Base-by-base conservation (phyloP, 1,140 invertebrate species). In the Ooceraea biroi region DNA sequence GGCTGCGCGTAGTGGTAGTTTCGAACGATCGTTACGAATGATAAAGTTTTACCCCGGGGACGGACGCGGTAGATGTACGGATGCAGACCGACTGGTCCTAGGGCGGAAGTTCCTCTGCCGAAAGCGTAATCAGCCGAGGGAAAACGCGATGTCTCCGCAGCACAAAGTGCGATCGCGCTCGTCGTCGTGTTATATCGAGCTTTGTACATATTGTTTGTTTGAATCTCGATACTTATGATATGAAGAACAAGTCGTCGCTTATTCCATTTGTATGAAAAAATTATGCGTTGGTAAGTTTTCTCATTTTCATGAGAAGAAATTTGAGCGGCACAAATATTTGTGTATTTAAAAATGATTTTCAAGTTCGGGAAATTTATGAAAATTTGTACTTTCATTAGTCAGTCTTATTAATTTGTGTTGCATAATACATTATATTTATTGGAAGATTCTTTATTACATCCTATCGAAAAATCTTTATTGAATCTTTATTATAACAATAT, bases 31-130 rank as follows among this genome's bases (percentile, higher is more conserved):
- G 80, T 85, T 82, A 71, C 77, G 68, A 66, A 50, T 73, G 78
- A 83, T 83, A 82, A 83, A 83, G 66, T 85, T n/a, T n/a, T 74
- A 83, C 60, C 78, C 78, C 17, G 57, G 78, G 77, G 58, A 48
- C 27, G 25, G 60, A 65, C 77, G 68, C 46, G 68, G 60, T 36
- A 52, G 57, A 72, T 72, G 68, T 65, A 82, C 60, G 30, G 36
- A 36, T 36, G 36, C 68, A 55, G 36, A 30, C 12, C 63, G 36
- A 30, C 12, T 52, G 63, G 27, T 36, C 36, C 12, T 36, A n/a
- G 17, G 60, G 22, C 44, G 71, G 44, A 82, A 82, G 69, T 82
- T 36, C 17, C 22, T 46, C 11, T 0, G 19, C 25, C 78, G 55
- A 82, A 44, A 41, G 27, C 60, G 27, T 61, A 74, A 82, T 82